Conservation (phyloP, 1,140 invertebrate species). For the Pteromalus puparum region DNA sequence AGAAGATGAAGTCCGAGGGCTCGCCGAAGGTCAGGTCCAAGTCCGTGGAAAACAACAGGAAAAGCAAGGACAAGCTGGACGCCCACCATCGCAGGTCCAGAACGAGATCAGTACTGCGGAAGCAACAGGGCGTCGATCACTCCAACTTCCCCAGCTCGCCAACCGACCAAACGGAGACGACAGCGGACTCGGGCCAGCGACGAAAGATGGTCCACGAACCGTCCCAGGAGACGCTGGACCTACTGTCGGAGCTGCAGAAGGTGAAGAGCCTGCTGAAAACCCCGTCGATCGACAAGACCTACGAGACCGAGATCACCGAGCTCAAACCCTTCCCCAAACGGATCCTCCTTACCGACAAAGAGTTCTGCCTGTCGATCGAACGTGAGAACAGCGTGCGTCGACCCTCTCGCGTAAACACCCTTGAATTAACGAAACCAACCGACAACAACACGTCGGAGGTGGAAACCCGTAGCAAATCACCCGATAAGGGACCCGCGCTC, state of each 20-base stretch:
- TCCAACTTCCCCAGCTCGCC: slow-evolving; percentile 56
- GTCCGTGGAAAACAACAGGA: slow-evolving; percentile 34
- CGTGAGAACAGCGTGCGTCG: slow-evolving; percentile 69
- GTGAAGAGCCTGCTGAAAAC: slow-evolving; percentile 70
- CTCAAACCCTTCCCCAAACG: slow-evolving; percentile 64
- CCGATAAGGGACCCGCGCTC: slow-evolving; percentile 58
- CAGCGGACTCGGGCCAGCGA: background rate
- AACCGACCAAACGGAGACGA: slow-evolving; percentile 53
- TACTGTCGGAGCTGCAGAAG: slow-evolving; percentile 68
- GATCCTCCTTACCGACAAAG: slow-evolving; percentile 70
- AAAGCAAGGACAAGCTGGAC: slow-evolving; percentile 49
- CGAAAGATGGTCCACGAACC: slow-evolving; percentile 68
- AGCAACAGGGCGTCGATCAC: slow-evolving; percentile 69
- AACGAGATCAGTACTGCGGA: slow-evolving; percentile 64
- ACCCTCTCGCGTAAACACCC: slow-evolving; percentile 13
- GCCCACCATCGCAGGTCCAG: slow-evolving; percentile 48
- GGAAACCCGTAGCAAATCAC: background rate
- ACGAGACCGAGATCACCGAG: slow-evolving; percentile 47
- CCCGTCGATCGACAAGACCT: slow-evolving; percentile 62
- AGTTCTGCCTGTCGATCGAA: slow-evolving; percentile 71
- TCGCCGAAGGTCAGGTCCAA: slow-evolving; percentile 8
- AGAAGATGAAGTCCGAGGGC: background rate
- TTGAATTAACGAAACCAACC: background rate
- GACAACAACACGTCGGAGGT: background rate
- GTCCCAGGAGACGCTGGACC: slow-evolving; percentile 71